Conservation (phyloP, 2,888 invertebrate genomes). For the Hyppa rectilinea region DNA sequence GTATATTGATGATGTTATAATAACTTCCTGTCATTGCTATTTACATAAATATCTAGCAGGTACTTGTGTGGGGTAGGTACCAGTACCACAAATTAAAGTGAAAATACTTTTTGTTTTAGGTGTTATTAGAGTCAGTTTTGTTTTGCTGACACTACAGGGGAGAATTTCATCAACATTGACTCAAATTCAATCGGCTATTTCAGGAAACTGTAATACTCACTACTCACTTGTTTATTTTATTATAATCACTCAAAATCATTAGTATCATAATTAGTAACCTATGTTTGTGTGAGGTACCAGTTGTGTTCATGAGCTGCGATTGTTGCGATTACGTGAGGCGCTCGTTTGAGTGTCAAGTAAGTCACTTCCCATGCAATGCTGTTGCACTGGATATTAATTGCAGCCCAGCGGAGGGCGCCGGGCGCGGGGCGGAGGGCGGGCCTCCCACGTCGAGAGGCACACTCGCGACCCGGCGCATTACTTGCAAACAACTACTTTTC, state of each 20-base stretch:
- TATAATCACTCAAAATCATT: background rate
- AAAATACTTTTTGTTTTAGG: too few species aligned
- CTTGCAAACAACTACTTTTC: conserved; percentile 26
- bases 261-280: background rate
- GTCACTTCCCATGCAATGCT: conserved; percentile 10
- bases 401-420: background rate
- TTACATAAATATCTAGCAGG: too few species aligned
- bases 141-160: background rate
- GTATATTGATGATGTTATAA: too few species aligned
- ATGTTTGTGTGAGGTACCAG: background rate
- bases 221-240: background rate
- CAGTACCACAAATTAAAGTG: too few species aligned
- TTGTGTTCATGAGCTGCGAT: background rate
- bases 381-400: conserved; percentile 23
- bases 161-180: background rate
- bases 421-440: background rate
- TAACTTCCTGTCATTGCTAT: too few species aligned
- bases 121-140: too few species aligned
- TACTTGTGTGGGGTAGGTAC: too few species aligned
- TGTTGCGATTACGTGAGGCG: background rate
- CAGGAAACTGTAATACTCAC: background rate
- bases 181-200: background rate
- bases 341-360: conserved; percentile 12
- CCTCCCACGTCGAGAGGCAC: conserved; percentile 47
- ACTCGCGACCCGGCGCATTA: conserved; percentile 30